These are phyloP conservation scores for Oligia fasciuncula DNA, from an alignment of 2,888 invertebrate species.

Conservation along the genomic window DNA sequence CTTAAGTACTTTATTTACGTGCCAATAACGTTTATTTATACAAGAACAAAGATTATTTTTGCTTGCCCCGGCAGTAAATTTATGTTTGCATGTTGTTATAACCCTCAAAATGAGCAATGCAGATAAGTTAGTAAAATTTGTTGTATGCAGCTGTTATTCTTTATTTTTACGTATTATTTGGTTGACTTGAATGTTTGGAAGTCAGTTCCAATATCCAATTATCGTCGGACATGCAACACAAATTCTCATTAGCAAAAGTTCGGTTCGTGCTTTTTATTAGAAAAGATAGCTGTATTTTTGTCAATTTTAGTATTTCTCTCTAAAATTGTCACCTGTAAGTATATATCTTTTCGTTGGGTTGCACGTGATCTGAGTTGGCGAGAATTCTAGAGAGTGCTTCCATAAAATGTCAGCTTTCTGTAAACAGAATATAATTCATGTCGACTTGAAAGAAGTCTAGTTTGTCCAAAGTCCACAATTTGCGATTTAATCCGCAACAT, in stretches of 20 bases:
- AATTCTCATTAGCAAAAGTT: conserved; percentile 34
- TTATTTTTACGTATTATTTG: conserved; percentile 62
- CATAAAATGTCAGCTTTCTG: conserved; percentile 1
- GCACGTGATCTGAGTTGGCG: background rate
- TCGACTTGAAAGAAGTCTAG: conserved; percentile 8
- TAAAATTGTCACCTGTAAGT: background rate
- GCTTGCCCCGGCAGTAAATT: background rate
- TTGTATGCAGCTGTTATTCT: conserved; percentile 62
- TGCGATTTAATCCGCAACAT: conserved; percentile 38
- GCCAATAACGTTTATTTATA: conserved; percentile 32
- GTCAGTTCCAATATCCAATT: conserved; percentile 40
- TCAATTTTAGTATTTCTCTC: background rate
- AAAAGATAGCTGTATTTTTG: background rate
- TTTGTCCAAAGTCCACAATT: conserved; percentile 40
- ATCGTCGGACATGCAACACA: conserved; percentile 40
- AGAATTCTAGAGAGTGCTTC: background rate
- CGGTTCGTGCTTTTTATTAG: background rate
- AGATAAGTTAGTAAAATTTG: conserved; percentile 61
- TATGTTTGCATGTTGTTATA: conserved; percentile 54
- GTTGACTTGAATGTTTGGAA: conserved; percentile 29
- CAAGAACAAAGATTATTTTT: conserved; percentile 33
- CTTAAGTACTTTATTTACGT: conserved; percentile 27
- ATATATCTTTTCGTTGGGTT: background rate
- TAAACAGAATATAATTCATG: conserved; percentile 20
- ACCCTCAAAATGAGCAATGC: conserved; percentile 73